These are phyloP conservation scores for Pongo pygmaeus DNA, from an alignment of 2,113 vertebrate species.

Conservation along the genomic window DNA sequence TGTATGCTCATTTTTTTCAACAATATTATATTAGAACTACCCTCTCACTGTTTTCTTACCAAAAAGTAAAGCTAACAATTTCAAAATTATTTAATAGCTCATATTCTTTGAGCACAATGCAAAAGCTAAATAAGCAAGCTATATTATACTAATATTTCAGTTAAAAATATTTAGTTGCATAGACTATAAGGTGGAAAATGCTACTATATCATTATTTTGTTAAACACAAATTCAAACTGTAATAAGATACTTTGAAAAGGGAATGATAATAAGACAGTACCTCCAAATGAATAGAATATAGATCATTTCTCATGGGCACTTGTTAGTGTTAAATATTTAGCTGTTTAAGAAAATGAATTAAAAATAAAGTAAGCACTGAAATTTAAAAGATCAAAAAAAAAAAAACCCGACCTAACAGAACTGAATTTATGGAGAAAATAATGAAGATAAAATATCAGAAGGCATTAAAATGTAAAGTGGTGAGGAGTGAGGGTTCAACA, in stretches of 20 bases:
- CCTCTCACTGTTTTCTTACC: not conserved
- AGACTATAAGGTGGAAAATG: not conserved
- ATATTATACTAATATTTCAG: not conserved
- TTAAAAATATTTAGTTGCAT: not conserved
- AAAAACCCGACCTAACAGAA: not conserved
- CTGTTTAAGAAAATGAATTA: not conserved
- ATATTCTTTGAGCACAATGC: not conserved
- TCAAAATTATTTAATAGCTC: not conserved
- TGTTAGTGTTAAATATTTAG: not conserved
- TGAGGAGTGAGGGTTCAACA: not conserved
- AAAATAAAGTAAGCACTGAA: not conserved
- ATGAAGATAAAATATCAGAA: not conserved
- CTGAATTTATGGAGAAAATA: not conserved
- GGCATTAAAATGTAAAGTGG: not conserved
- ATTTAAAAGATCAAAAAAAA: not conserved
- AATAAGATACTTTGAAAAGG: not conserved
- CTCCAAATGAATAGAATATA: not conserved
- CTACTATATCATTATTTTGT: not conserved
- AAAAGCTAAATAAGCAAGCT: not conserved
- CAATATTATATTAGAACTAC: not conserved
- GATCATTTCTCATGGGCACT: not conserved
- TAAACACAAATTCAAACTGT: not conserved
- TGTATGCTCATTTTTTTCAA: not conserved
- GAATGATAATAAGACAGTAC: not conserved
- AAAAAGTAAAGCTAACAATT: not conserved